phyloP scores from a whole-genome alignment of 1,140 invertebrate genomes.

The Thaumatotibia leucotreta region DNA sequence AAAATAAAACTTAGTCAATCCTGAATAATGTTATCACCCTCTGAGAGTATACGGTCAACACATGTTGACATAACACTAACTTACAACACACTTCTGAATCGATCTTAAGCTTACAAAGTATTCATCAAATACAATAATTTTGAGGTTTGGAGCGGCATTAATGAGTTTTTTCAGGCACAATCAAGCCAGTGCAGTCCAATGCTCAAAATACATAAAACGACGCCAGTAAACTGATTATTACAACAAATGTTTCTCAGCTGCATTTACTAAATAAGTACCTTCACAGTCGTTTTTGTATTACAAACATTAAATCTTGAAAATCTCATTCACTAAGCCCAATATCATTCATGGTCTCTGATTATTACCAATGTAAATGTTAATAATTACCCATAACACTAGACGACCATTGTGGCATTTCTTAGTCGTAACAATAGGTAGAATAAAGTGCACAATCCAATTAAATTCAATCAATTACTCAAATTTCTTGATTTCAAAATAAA shows the following conservation, averaged over 20 bases:
- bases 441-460: conserved; percentile 37
- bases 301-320: conserved; percentile 47
- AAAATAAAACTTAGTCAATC: conserved; percentile 69
- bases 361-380: conserved; percentile 52
- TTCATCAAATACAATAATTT: conserved; percentile 71
- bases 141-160: conserved; percentile 75
- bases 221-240: conserved; percentile 12
- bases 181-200: conserved; percentile 71
- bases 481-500: conserved; percentile 2
- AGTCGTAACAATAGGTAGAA: conserved; percentile 31
- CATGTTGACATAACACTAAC: conserved; percentile 55
- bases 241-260: background rate
- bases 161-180: conserved; percentile 72
- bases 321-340: conserved; percentile 52
- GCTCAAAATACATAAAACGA: conserved; percentile 59
- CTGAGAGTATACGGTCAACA: conserved; percentile 54
- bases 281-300: conserved; percentile 42
- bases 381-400: conserved; percentile 39
- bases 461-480: conserved; percentile 26
- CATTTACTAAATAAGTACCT: background rate
- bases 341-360: conserved; percentile 47
- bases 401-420: conserved; percentile 33
- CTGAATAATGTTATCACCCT: conserved; percentile 76
- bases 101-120: conserved; percentile 60
- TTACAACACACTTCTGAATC: conserved; percentile 56